Conservation (phyloP, 2,888 invertebrate species). For the Gerris lacustris region DNA sequence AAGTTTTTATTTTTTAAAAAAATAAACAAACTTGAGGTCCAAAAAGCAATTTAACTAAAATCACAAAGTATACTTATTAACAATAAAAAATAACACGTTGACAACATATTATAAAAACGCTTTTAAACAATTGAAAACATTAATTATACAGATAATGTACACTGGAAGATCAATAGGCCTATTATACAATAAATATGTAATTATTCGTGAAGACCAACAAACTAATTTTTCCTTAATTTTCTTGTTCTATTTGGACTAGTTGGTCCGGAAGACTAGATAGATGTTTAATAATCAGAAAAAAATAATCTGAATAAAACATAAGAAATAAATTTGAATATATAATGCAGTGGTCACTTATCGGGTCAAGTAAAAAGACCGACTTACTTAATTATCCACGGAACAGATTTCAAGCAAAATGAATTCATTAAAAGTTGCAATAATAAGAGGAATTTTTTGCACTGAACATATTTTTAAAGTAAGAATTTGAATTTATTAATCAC, state of each 20-base stretch:
- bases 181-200: slow-evolving; percentile 1
- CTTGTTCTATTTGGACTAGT: slow-evolving; percentile 5
- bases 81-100: slow-evolving; percentile 7
- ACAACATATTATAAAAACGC: slow-evolving; percentile 7
- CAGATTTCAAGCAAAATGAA: too few species aligned
- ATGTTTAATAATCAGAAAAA: slow-evolving; percentile 6
- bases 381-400: too few species aligned
- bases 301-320: not conserved
- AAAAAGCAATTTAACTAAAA: not conserved
- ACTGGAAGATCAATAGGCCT: slow-evolving; percentile 8
- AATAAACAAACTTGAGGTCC: too few species aligned
- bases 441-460: too few species aligned
- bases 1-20: too few species aligned
- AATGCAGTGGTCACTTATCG: not conserved
- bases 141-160: slow-evolving; percentile 7
- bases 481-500: too few species aligned
- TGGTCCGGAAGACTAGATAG: slow-evolving; percentile 12
- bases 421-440: too few species aligned
- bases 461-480: too few species aligned
- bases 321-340: not conserved
- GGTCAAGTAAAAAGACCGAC: too few species aligned
- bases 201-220: not conserved
- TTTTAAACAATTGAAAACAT: slow-evolving; percentile 6
- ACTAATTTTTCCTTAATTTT: not conserved
- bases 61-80: not conserved